Evolutionary conservation across 2,113 vertebrate species (phyloP).

Genomic region (Numida meleagris): DNA sequence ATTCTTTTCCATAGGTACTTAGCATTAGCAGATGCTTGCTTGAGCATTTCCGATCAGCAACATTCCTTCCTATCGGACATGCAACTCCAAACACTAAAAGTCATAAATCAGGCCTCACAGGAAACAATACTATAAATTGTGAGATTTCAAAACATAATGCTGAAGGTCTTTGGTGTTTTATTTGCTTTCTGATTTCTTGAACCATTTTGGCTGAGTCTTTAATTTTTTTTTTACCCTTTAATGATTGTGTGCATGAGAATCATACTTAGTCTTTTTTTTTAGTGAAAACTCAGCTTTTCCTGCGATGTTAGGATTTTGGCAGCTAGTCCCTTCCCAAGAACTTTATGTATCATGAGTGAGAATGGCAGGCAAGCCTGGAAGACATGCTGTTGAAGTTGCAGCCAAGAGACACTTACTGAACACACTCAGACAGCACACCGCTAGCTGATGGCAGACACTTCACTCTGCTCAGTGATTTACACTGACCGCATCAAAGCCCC

Average conservation of each 20-base stretch:
- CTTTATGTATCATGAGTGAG: neutral
- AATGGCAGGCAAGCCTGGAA: neutral
- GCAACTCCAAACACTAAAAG: constrained; percentile 3
- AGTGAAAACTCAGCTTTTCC: neutral
- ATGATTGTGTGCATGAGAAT: neutral
- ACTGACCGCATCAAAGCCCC: neutral
- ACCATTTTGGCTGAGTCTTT: neutral
- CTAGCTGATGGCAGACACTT: neutral
- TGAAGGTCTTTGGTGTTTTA: neutral
- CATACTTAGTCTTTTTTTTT: neutral
- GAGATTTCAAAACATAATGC: neutral
- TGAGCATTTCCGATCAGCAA: constrained; percentile 25
- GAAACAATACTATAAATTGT: constrained; percentile 2
- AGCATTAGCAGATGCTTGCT: constrained; percentile 22
- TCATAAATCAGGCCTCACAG: neutral
- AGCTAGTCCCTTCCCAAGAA: neutral
- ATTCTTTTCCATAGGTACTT: constrained; percentile 40
- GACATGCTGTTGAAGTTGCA: neutral
- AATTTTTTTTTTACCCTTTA: neutral
- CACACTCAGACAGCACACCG: neutral
- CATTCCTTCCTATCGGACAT: neutral
- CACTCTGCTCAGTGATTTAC: neutral
- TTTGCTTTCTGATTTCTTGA: constrained; percentile 21
- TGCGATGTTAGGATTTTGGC: neutral
- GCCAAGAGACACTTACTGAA: neutral